Base-by-base conservation (phyloP, 2,888 invertebrate species). In the Oscheius sp. region DNA sequence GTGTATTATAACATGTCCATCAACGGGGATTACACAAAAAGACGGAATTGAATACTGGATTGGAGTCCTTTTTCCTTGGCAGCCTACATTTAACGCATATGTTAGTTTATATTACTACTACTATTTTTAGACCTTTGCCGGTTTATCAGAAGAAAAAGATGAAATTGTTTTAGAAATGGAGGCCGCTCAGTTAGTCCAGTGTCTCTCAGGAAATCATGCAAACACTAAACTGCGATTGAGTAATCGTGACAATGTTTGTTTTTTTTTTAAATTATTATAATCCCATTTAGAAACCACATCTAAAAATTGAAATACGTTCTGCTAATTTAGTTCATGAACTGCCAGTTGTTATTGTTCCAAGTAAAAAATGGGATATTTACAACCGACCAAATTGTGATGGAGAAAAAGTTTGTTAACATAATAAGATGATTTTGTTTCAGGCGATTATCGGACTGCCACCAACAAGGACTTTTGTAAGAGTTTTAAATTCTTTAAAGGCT, bases 1-100 rank as follows among this genome's bases (percentile, higher is more conserved):
- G 36, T 67, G 67, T 36, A 24, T 67, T 14, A 67, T 67, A n/a
- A 36, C 47, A n/a, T 67, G 67, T 33, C 57, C 57, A 20, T 32
- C 67, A 2, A 59, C 67, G 4, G 59, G 57, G 20, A 17, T 57
- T 12, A 20, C 26, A 2, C 32, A 30, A 8, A 57, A 47, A 49
- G 59, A 67, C 20, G 67, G 50, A 9, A 33, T 36, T 14, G 67
- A 67, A 17, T 67, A 33, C 38, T 67, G 67, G 67, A 32, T 45
- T 9, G 67, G 57, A 32, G 49, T 59, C 14, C 49, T 67, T 14
- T 36, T 67, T 22, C 14, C 59, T 2, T 67, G 38, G 45, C 24
- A 22, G 4, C 67, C 67, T 12, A 67, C 59, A 3, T 67, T 66
- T 26, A 36, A 41, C 9, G 24, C 45, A 9, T 22, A 22, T 32